These are phyloP conservation scores for Cantharis lateralis DNA, from an alignment of 2,888 invertebrate species.

Conservation along the genomic window DNA sequence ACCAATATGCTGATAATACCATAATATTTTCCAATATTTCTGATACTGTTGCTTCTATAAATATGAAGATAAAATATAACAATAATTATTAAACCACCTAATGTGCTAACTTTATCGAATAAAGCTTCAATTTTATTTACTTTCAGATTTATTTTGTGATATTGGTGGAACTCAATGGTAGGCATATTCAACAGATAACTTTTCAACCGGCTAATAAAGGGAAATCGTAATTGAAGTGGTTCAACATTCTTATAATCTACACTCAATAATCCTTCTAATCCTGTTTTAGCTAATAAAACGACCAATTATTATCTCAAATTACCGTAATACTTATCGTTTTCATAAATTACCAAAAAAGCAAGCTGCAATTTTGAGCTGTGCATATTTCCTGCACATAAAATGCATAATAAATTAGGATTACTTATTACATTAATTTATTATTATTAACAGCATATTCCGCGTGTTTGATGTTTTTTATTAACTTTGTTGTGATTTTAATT, in stretches of 20 bases:
- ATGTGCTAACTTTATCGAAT: not conserved
- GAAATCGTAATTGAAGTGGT: not conserved
- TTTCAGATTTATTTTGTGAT: not conserved
- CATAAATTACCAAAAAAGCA: not conserved
- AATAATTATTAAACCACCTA: not conserved
- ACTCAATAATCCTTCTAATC: not conserved
- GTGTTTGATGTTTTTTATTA: not conserved
- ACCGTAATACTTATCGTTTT: not conserved
- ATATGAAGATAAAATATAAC: not conserved
- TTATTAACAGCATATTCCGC: not conserved
- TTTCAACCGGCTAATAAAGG: not conserved
- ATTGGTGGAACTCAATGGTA: not conserved
- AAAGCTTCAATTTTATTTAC: not conserved
- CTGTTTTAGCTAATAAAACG: not conserved
- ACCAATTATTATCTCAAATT: not conserved
- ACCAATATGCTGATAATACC: conserved; percentile 26
- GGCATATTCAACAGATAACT: not conserved
- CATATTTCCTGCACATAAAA: not conserved
- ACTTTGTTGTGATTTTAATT: no score
- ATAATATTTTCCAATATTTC: not conserved
- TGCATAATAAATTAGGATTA: not conserved
- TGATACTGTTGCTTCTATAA: not conserved
- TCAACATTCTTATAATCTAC: not conserved
- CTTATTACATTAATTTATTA: not conserved
- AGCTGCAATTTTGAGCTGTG: not conserved